Percentiles rank a stretch among this genome's conserved stretches.
These are phyloP conservation scores for Diaprepes abbreviatus DNA, from an alignment of 2,888 invertebrate species.

Conservation along the genomic window DNA sequence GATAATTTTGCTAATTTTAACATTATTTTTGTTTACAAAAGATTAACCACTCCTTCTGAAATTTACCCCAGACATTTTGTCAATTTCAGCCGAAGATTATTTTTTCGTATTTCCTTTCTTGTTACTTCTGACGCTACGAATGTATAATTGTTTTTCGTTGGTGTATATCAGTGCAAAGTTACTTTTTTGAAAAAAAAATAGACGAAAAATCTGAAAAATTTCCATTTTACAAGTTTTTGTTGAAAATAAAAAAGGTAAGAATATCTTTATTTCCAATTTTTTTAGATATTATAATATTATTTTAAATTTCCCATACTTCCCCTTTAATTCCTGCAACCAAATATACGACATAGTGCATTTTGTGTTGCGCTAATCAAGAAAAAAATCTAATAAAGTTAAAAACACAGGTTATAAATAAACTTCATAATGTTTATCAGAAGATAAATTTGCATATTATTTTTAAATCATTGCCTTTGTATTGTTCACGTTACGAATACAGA, in stretches of 20 bases:
- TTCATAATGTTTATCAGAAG: conserved; percentile 19
- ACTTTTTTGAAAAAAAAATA: no score
- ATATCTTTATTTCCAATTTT: no score
- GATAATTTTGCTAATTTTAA: conserved; percentile 1
- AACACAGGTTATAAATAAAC: conserved; percentile 30
- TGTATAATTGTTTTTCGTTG: no score
- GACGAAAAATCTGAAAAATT: no score
- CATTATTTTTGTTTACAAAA: conserved; percentile 7
- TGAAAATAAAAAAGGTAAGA: not conserved
- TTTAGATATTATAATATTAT: no score
- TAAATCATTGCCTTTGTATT: not conserved
- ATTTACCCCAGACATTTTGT: conserved; percentile 7
- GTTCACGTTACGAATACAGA: not conserved
- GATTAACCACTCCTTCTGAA: conserved; percentile 1
- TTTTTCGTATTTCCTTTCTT: no score
- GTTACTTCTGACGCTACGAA: no score
- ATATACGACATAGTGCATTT: not conserved
- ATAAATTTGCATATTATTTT: conserved; percentile 14
- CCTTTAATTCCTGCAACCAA: not conserved
- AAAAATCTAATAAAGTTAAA: conserved; percentile 4
- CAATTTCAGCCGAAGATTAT: not conserved
- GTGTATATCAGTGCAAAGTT: no score
- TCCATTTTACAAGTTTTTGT: no score
- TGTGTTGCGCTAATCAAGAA: not conserved
- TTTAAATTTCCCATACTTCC: not conserved